A percentile compares a stretch with the other conserved stretches of the same genome.
Conservation (phyloP, 2,113 vertebrate species). For the Corythoichthys haematopterus region DNA sequence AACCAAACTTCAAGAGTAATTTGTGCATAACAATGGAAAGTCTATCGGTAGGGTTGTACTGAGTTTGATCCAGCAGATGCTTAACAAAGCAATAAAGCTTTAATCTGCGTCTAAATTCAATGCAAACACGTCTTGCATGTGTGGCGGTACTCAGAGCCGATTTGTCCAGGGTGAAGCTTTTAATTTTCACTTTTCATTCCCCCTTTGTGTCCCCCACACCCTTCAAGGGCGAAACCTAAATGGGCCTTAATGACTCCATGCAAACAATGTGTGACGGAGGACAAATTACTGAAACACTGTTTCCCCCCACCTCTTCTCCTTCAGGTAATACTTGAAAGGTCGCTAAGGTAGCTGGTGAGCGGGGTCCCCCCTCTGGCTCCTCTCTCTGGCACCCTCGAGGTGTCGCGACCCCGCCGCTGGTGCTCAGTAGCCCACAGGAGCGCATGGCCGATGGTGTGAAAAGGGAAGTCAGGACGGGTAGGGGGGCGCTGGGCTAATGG, state of each 20-base stretch:
- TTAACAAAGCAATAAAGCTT: too few relatives aligned
- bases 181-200: constrained; percentile 61
- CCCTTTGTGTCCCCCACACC: constrained; percentile 20
- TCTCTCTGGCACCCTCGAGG: constrained; percentile 70
- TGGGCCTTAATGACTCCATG: constrained; percentile 67
- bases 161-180: constrained; percentile 61
- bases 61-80: too few relatives aligned
- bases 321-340: constrained; percentile 61
- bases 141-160: constrained; percentile 37
- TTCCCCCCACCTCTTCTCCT: constrained; percentile 23
- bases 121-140: constrained; percentile 44
- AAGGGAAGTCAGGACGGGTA: constrained; percentile 43
- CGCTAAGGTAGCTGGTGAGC: constrained; percentile 34
- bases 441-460: constrained; percentile 39
- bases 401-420: constrained; percentile 67
- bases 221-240: constrained; percentile 60
- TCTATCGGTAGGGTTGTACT: too few relatives aligned
- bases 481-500: constrained; percentile 51
- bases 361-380: constrained; percentile 56
- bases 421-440: constrained; percentile 31
- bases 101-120: constrained; percentile 26
- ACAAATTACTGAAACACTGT: constrained; percentile 65
- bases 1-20: too few relatives aligned
- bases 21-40: too few relatives aligned
- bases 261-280: constrained; percentile 68